These are phyloP conservation scores for Dilophus febrilis DNA, from an alignment of 2,888 invertebrate genomes.

Conservation along the genomic window DNA sequence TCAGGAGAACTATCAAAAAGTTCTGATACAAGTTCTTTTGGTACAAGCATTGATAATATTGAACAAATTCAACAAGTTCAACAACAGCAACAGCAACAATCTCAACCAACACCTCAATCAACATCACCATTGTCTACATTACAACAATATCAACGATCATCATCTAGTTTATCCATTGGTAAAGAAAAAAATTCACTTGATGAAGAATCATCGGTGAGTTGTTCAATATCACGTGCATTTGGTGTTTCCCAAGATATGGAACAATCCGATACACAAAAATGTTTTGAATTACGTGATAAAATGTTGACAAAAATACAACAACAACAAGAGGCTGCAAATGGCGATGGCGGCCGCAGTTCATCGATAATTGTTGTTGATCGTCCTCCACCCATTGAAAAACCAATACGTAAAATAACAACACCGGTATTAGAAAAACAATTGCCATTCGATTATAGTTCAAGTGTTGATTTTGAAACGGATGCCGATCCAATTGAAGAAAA, in stretches of 20 bases:
- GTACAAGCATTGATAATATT: constrained; percentile 47
- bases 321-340: constrained; percentile 31
- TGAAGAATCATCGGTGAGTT: constrained; percentile 58
- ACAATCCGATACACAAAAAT: constrained; percentile 41
- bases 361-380: constrained; percentile 31
- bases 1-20: constrained; percentile 54
- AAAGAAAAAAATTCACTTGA: constrained; percentile 48
- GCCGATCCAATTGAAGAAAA: constrained; percentile 31
- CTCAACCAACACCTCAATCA: background rate
- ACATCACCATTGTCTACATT: background rate
- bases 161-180: constrained; percentile 12
- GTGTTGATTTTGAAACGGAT: constrained; percentile 34
- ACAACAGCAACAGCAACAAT: background rate
- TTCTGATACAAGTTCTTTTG: constrained; percentile 66
- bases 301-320: constrained; percentile 40
- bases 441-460: constrained; percentile 43
- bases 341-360: constrained; percentile 18
- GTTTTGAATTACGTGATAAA: constrained; percentile 39
- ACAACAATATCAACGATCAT: too few relatives aligned
- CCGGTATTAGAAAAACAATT: constrained; percentile 46
- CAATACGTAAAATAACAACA: constrained; percentile 35
- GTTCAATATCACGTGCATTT: constrained; percentile 60
- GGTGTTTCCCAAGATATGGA: constrained; percentile 61
- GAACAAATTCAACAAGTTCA: too few relatives aligned
- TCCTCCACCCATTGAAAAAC: constrained; percentile 31